phyloP scores from a whole-genome alignment of 2,888 invertebrate species.

The Drymonia ruficornis region DNA sequence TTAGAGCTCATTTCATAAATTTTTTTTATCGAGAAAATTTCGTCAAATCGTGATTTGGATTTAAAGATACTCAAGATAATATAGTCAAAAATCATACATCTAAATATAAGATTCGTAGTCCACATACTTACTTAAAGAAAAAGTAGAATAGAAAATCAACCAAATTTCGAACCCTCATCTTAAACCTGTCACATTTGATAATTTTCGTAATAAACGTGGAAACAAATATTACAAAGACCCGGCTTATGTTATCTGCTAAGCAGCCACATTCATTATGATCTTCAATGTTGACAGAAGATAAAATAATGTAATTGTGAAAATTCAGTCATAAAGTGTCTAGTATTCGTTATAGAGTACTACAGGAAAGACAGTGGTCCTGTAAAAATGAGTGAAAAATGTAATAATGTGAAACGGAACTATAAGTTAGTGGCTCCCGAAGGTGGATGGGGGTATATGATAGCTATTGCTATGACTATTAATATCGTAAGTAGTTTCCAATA shows the following conservation, averaged over 20 bases:
- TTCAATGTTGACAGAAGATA: slow-evolving; percentile 34
- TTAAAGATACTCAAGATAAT: too few species aligned
- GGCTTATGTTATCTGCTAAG: slow-evolving; percentile 17
- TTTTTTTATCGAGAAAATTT: too few species aligned
- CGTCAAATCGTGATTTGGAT: too few species aligned
- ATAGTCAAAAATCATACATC: too few species aligned
- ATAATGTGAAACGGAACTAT: slow-evolving; percentile 42
- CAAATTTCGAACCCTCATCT: too few species aligned
- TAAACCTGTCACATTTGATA: too few species aligned
- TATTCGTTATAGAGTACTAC: slow-evolving; percentile 18
- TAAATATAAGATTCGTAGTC: too few species aligned
- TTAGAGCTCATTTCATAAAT: too few species aligned
- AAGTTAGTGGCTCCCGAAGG: slow-evolving; percentile 84
- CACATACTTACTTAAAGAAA: too few species aligned
- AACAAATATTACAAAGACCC: neutral
- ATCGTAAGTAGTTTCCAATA: slow-evolving; percentile 79
- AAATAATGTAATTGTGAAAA: slow-evolving; percentile 23
- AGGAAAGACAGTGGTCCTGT: slow-evolving; percentile 10
- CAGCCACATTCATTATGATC: slow-evolving; percentile 20
- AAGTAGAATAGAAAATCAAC: too few species aligned
- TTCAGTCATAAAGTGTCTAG: slow-evolving; percentile 12
- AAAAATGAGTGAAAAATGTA: slow-evolving; percentile 45
- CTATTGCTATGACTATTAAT: slow-evolving; percentile 84
- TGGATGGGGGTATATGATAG: slow-evolving; percentile 89
- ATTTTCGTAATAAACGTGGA: neutral